phyloP scores from a whole-genome alignment of 2,888 invertebrate genomes.

The Ormia ochracea region DNA sequence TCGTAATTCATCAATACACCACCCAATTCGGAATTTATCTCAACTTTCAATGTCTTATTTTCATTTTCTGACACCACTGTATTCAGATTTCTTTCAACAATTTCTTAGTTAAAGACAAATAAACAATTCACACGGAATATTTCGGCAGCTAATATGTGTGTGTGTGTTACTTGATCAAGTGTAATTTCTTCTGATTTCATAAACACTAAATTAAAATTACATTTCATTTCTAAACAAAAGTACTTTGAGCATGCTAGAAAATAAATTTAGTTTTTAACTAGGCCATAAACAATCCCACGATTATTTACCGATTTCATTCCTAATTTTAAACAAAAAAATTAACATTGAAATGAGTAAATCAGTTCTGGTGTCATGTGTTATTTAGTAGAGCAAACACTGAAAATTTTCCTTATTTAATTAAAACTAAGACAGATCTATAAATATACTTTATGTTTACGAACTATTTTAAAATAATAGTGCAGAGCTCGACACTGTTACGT shows the following conservation, averaged over 20 bases:
- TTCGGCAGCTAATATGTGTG: neutral
- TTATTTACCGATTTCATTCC: neutral
- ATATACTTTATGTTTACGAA: too few relatives aligned
- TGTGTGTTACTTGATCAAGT: neutral
- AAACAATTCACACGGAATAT: neutral
- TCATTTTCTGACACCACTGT: neutral
- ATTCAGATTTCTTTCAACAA: neutral
- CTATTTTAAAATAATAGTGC: too few relatives aligned
- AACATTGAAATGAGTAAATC: neutral
- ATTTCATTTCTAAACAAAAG: neutral
- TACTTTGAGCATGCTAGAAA: neutral
- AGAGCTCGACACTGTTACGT: too few relatives aligned
- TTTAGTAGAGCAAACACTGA: too few relatives aligned
- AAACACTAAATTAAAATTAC: neutral
- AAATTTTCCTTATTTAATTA: too few relatives aligned
- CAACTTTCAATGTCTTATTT: neutral
- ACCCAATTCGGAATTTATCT: too few relatives aligned
- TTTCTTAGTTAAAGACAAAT: neutral
- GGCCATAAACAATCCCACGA: neutral
- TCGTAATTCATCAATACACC: too few relatives aligned
- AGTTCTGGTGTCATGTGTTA: too few relatives aligned
- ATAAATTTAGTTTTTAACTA: neutral
- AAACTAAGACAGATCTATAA: too few relatives aligned
- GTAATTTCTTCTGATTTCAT: neutral
- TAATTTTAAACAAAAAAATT: neutral